Conservation (phyloP, 1,140 invertebrate genomes). For the Sarcophaga bullata region DNA sequence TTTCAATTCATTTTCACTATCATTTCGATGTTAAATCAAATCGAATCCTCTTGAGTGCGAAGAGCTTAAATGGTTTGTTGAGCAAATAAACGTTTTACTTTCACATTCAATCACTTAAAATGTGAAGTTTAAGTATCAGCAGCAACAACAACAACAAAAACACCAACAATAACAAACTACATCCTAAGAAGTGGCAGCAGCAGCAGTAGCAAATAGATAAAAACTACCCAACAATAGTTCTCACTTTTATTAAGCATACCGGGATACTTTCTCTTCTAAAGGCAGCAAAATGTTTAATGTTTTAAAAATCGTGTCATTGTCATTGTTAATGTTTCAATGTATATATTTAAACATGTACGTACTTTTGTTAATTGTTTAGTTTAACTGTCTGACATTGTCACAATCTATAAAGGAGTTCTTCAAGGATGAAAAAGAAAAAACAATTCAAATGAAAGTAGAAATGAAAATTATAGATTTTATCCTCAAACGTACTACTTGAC, state of each 20-base stretch:
- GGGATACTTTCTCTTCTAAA: neutral
- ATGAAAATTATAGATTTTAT: neutral
- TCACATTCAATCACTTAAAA: constrained; percentile 57
- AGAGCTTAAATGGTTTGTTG: constrained; percentile 45
- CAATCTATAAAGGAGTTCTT: neutral
- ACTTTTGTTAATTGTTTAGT: too few species aligned
- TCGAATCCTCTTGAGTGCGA: constrained; percentile 45
- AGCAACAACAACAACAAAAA: constrained; percentile 6
- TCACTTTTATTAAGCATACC: neutral
- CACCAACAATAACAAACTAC: neutral
- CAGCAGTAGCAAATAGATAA: neutral
- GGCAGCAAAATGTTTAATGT: neutral
- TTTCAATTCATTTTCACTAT: constrained; percentile 12
- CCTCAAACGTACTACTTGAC: neutral
- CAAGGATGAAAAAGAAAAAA: neutral
- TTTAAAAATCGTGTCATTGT: too few species aligned
- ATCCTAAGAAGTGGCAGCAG: neutral
- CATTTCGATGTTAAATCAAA: constrained; percentile 36
- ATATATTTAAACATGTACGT: too few species aligned
- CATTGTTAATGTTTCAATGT: too few species aligned
- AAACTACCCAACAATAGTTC: constrained; percentile 21
- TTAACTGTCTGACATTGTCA: too few species aligned
- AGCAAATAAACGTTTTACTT: constrained; percentile 48
- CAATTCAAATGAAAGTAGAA: too few species aligned
- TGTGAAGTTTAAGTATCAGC: constrained; percentile 27